Percentiles rank a stretch among this genome's conserved stretches.
Conservation (phyloP, 2,797 vertebrate species). For the Lophotriccus pileatus region DNA sequence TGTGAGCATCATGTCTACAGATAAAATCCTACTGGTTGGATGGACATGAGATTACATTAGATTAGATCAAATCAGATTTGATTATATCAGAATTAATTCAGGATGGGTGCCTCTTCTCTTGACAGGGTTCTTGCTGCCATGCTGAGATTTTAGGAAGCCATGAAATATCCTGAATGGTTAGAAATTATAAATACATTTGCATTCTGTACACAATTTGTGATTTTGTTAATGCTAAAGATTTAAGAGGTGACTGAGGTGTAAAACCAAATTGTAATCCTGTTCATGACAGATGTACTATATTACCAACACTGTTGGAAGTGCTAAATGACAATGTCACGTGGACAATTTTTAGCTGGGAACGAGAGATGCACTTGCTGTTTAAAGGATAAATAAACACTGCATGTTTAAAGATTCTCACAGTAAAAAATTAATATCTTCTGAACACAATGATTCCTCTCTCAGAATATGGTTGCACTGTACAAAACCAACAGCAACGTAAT, state of each 20-base stretch:
- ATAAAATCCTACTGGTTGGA: not conserved
- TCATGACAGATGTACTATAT: constrained; percentile 13
- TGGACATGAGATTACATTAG: not conserved
- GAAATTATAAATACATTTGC: constrained; percentile 11
- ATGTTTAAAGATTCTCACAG: not conserved
- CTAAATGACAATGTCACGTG: constrained; percentile 18
- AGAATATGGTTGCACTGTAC: not conserved
- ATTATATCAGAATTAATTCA: constrained; percentile 41
- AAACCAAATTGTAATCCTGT: constrained; percentile 47
- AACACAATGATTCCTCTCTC: not conserved
- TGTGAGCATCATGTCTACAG: not conserved
- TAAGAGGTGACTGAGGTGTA: constrained; percentile 22
- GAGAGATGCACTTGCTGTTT: not conserved
- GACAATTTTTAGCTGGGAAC: constrained; percentile 24
- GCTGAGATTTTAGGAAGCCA: not conserved
- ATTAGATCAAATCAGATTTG: constrained; percentile 36
- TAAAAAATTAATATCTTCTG: constrained; percentile 2
- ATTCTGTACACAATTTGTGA: constrained; percentile 26
- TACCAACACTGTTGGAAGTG: constrained; percentile 31
- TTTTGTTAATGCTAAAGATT: constrained; percentile 55
- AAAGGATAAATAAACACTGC: constrained; percentile 2
- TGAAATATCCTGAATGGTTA: not conserved
- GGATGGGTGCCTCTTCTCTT: not conserved
- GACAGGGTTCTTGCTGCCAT: not conserved
- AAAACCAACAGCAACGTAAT: not conserved